Percentiles rank a stretch among this genome's conserved stretches.
Evolutionary conservation across 2,888 invertebrate species (phyloP).

Genomic region (Gandaritis pyraliata): DNA sequence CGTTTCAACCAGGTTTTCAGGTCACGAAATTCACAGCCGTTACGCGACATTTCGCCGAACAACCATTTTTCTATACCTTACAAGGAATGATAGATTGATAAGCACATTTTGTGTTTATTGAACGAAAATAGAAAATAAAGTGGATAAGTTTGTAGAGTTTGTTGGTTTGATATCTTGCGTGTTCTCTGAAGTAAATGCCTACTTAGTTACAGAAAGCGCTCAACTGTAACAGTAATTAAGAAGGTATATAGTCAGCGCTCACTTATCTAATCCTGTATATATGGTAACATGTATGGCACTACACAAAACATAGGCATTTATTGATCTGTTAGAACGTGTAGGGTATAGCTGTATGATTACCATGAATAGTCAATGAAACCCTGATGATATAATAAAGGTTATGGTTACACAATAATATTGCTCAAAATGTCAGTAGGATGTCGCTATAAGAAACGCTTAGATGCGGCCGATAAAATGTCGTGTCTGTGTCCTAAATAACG

Average conservation of each 20-base stretch:
- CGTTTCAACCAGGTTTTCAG: constrained; percentile 64
- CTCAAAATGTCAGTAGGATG: constrained; percentile 55
- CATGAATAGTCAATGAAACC: constrained; percentile 30
- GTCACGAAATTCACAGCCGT: constrained; percentile 61
- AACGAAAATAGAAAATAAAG: no score
- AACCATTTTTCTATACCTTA: constrained; percentile 30
- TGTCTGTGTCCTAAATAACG: constrained; percentile 42
- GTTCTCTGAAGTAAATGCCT: no score
- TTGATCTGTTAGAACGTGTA: not conserved
- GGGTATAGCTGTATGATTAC: not conserved
- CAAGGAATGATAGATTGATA: not conserved
- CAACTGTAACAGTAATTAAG: no score
- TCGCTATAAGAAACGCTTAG: constrained; percentile 48
- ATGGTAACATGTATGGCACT: not conserved
- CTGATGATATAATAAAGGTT: constrained; percentile 51
- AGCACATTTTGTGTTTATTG: no score
- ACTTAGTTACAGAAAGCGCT: no score
- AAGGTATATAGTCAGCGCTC: not conserved
- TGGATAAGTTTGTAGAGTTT: no score
- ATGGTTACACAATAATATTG: constrained; percentile 48
- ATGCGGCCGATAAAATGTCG: constrained; percentile 49
- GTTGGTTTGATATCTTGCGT: no score
- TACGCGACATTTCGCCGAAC: constrained; percentile 34
- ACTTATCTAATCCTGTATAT: not conserved
- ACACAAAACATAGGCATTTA: not conserved